Evolutionary conservation across 2,888 invertebrate species (phyloP).

Genomic region (Allophyes oxyacanthae): DNA sequence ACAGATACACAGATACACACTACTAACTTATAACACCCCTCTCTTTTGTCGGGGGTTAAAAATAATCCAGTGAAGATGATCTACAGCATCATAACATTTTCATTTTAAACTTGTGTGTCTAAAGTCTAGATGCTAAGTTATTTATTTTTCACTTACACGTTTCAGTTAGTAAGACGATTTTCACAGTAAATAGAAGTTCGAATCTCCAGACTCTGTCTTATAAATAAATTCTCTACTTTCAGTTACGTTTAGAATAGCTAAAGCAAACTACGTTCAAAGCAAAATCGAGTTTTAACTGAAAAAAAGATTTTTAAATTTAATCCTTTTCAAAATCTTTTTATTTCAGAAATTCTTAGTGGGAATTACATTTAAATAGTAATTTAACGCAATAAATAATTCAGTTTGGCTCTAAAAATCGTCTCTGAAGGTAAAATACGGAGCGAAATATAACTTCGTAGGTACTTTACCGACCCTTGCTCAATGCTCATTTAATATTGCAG

Average conservation of each 20-base stretch:
- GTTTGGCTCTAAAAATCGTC: slow-evolving; percentile 18
- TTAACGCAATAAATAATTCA: slow-evolving; percentile 25
- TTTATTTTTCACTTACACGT: too few relatives aligned
- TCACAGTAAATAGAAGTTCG: background rate
- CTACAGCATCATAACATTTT: too few relatives aligned
- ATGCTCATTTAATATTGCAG: slow-evolving; percentile 32
- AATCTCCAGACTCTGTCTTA: slow-evolving; percentile 25
- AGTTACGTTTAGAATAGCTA: slow-evolving; percentile 2
- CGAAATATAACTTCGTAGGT: slow-evolving; percentile 7
- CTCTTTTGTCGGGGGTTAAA: too few relatives aligned
- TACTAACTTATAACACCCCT: too few relatives aligned
- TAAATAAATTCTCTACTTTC: slow-evolving; percentile 26
- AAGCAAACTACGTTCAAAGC: background rate
- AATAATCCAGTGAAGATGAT: too few relatives aligned
- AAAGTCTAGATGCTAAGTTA: too few relatives aligned
- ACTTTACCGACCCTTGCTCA: background rate
- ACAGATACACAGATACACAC: too few relatives aligned
- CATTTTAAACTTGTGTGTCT: too few relatives aligned
- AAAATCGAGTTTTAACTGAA: slow-evolving; percentile 3
- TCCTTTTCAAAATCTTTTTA: background rate
- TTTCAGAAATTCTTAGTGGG: slow-evolving; percentile 9
- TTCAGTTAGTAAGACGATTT: background rate
- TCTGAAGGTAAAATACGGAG: background rate
- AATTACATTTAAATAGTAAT: slow-evolving; percentile 10
- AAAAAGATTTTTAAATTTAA: background rate